Conservation (phyloP, 2,888 invertebrate species). For the Acheta domesticus region DNA sequence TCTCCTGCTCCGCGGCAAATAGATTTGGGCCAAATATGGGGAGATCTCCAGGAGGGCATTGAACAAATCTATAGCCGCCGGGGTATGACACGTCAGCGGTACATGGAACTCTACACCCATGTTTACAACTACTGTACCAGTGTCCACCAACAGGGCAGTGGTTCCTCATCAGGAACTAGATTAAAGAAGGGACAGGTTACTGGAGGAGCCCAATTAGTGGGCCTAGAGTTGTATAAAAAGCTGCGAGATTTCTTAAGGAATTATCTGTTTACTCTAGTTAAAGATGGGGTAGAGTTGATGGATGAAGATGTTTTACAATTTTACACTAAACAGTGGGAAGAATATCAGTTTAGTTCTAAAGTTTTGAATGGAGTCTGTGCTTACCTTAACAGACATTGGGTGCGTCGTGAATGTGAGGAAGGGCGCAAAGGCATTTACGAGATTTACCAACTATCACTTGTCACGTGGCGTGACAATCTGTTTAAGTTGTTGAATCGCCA, state of each 20-base stretch:
- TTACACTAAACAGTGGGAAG: conserved; percentile 97
- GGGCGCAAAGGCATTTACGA: conserved; percentile 96
- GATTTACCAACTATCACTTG: conserved; percentile 95
- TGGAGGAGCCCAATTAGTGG: conserved; percentile 94
- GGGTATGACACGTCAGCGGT: conserved; percentile 79
- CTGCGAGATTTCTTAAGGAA: conserved; percentile 85
- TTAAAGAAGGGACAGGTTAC: conserved; percentile 53
- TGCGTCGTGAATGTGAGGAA: conserved; percentile 96
- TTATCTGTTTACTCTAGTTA: conserved; percentile 76
- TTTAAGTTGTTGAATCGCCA: conserved; percentile 47
- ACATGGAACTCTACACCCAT: conserved; percentile 93
- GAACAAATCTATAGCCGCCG: conserved; percentile 88
- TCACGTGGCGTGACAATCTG: conserved; percentile 82
- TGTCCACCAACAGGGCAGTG: conserved; percentile 66
- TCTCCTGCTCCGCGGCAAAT: conserved; percentile 56
- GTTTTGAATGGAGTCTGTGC: conserved; percentile 97
- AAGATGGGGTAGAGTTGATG: conserved; percentile 82
- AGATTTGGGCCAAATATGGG: conserved; percentile 91
- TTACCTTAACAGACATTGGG: conserved; percentile 98
- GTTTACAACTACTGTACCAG: conserved; percentile 99
- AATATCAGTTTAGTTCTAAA: conserved; percentile 95
- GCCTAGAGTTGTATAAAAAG: conserved; percentile 92
- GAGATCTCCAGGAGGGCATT: conserved; percentile 88
- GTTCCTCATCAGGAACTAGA: conserved; percentile 44
- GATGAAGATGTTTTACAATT: conserved; percentile 94